Evolutionary conservation across 2,113 vertebrate genomes (phyloP), one percentile per base, ranked within the genome.

Genomic region (Phocoena phocoena): DNA sequence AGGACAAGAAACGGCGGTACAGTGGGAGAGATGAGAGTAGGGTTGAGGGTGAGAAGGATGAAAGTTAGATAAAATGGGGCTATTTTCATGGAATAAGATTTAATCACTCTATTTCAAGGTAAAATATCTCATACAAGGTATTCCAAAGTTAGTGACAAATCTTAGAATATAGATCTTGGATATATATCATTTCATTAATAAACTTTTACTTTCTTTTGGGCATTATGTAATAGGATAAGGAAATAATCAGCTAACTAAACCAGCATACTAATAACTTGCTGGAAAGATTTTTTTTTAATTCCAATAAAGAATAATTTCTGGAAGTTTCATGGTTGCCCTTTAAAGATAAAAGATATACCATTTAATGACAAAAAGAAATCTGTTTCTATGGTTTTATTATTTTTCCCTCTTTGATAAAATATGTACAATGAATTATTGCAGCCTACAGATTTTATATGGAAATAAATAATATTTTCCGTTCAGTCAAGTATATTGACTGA

Each of bases 391-490:
- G 33, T 33, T 87, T 93, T 13, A 60, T 41, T 67, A 62, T 41
- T 76, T 67, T 92, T n/a, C 50, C 31, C 5, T 85, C 47, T 84
- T 96, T 96, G 63, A 55, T 98, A 84, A 95, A 92, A 95, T 89
- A 79, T 38, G 5, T 67, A 83, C 68, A 71, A 84, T 77, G 21
- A 77, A 8, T 90, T 44, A 90, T 82, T 62, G 84, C 60, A 58
- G 10, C 53, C 58, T 70, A 90, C 73, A 90, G 77, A 1, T 82
- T 1, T 8, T 25, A 90, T 28, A 1, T 33, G 2, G 5, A 80
- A 80, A 95, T 53, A 94, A 95, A 90, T 28, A 68, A 0, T 0
- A 90, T 50, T 74, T 77, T 0, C 41, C 67, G 13, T 86, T 68
- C 76, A 87, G 68, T 95, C 38, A 0, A 3, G 33, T 31, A 88